Evolutionary conservation across 2,113 vertebrate species (phyloP).

Genomic region (Dicerorhinus sumatrensis): DNA sequence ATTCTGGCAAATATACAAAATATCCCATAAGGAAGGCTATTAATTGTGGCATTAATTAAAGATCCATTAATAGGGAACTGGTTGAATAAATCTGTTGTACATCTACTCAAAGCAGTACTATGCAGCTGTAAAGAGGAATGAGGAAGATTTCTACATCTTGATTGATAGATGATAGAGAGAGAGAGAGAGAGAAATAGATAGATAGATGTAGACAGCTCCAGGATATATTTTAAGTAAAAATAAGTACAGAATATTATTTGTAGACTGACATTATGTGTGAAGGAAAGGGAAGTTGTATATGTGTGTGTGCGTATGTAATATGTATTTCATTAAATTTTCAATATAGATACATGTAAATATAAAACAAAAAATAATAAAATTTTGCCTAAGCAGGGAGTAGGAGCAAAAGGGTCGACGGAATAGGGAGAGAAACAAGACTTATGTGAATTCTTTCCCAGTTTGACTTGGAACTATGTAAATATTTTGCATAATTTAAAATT

Average conservation of each 20-base stretch:
- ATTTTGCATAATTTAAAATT: slow-evolving; percentile 8
- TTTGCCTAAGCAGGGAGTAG: background rate
- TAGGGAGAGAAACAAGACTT: background rate
- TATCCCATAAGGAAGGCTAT: background rate
- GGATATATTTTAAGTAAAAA: background rate
- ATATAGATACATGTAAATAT: background rate
- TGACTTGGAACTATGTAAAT: slow-evolving; percentile 3
- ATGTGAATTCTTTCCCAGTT: background rate
- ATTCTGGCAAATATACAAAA: background rate
- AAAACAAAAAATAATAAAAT: background rate
- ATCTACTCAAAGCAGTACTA: background rate
- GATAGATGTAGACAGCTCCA: background rate
- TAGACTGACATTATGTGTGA: background rate
- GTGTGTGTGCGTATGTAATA: background rate
- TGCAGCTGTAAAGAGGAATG: background rate
- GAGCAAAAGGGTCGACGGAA: background rate
- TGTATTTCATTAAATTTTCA: background rate
- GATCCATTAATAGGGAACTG: background rate
- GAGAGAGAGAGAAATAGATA: background rate
- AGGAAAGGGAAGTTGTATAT: background rate
- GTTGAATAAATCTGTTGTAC: background rate
- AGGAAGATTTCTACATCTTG: background rate
- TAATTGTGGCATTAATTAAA: background rate
- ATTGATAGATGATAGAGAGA: background rate
- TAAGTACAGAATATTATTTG: background rate